Conservation (phyloP, 2,888 invertebrate genomes). For the Cheilosia impressa region DNA sequence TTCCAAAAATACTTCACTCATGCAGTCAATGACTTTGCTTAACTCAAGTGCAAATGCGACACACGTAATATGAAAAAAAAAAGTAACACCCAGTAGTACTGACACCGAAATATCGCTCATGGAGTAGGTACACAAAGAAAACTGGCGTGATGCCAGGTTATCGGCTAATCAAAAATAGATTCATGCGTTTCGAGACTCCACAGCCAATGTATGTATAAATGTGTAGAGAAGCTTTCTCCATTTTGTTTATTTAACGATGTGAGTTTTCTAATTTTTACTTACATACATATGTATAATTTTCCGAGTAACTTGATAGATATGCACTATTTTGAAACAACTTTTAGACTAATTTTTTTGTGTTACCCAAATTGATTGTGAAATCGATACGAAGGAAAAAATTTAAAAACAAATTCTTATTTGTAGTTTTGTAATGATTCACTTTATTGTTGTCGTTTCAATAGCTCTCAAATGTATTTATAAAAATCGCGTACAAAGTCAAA, state of each 20-base stretch:
- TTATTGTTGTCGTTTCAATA: slow-evolving; percentile 37
- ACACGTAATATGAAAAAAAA: slow-evolving; percentile 51
- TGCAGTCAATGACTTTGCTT: slow-evolving; percentile 66
- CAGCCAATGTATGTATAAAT: slow-evolving; percentile 19
- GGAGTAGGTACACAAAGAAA: slow-evolving; percentile 41
- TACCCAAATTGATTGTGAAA: background rate
- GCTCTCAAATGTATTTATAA: slow-evolving; percentile 32
- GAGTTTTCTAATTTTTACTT: slow-evolving; percentile 22
- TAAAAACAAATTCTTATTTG: slow-evolving; percentile 11
- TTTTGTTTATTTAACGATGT: slow-evolving; percentile 52
- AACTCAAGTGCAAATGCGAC: slow-evolving; percentile 48
- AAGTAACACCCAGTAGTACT: slow-evolving; percentile 42
- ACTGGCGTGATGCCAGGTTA: slow-evolving; percentile 66
- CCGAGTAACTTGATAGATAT: slow-evolving; percentile 43
- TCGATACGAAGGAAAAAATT: slow-evolving; percentile 8
- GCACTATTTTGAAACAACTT: slow-evolving; percentile 37
- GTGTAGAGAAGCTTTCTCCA: slow-evolving; percentile 46
- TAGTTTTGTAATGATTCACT: slow-evolving; percentile 25
- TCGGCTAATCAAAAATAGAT: slow-evolving; percentile 72
- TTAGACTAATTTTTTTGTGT: background rate
- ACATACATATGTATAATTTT: background rate
- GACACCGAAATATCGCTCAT: slow-evolving; percentile 44
- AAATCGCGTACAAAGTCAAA: slow-evolving; percentile 36
- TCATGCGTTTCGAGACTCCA: slow-evolving; percentile 62
- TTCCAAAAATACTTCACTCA: slow-evolving; percentile 51